A percentile compares a stretch with the other conserved stretches of the same genome.
Evolutionary conservation across 2,113 vertebrate species (phyloP).

Genomic region (Alligator mississippiensis): DNA sequence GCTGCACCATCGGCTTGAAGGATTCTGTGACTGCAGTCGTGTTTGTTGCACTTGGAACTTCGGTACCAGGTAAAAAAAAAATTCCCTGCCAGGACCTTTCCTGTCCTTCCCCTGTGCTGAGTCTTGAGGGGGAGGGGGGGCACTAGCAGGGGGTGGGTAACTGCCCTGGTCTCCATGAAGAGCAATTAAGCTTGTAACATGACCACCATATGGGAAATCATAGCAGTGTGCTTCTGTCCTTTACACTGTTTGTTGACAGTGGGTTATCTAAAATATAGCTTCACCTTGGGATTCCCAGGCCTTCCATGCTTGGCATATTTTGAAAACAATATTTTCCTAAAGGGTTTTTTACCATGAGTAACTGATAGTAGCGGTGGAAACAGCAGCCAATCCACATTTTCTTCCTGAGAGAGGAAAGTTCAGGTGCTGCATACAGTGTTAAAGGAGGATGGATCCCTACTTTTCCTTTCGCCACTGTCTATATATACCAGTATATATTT

Average conservation of each 20-base stretch:
- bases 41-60: conserved; percentile 94
- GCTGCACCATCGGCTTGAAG: conserved; percentile 96
- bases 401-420: not conserved
- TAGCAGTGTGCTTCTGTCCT: not conserved
- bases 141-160: not conserved
- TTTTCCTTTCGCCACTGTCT: not conserved
- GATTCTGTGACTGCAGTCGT: conserved; percentile 96
- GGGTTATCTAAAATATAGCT: not conserved
- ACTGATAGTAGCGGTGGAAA: not conserved
- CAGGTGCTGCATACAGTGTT: not conserved
- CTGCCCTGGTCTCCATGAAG: not conserved
- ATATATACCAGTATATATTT: not conserved
- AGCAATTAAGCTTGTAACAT: not conserved
- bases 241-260: not conserved
- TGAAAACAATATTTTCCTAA: not conserved
- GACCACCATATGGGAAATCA: not conserved
- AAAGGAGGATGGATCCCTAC: not conserved
- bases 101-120: not conserved
- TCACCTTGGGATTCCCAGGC: not conserved
- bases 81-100: not conserved
- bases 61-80: conserved; percentile 88
- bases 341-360: not conserved
- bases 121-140: not conserved
- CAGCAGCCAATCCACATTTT: not conserved
- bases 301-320: not conserved